Evolutionary conservation across 2,113 vertebrate species (phyloP).

Genomic region (Agapornis roseicollis): DNA sequence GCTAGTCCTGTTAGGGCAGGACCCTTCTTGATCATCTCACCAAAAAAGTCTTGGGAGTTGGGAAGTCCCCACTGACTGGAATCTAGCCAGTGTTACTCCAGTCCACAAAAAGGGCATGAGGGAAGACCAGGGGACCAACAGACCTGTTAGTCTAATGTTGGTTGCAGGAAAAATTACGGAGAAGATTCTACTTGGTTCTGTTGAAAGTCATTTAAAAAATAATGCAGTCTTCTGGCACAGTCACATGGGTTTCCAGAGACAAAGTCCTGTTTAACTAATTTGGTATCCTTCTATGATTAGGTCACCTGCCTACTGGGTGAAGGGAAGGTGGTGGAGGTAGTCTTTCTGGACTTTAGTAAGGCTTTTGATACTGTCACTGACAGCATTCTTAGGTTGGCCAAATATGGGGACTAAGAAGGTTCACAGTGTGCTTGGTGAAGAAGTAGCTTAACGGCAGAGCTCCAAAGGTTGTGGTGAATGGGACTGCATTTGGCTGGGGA

Average conservation of each 20-base stretch:
- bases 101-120: neutral
- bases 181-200: neutral
- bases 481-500: neutral
- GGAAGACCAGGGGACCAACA: neutral
- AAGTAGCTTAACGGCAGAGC: neutral
- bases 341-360: neutral
- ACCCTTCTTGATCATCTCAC: neutral
- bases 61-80: neutral
- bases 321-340: neutral
- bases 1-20: neutral
- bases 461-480: neutral
- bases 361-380: neutral
- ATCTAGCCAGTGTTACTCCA: neutral
- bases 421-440: neutral
- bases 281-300: neutral
- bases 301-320: neutral
- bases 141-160: neutral
- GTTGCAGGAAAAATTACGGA: neutral
- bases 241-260: neutral
- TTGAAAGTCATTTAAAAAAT: neutral
- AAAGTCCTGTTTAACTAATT: neutral
- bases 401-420: neutral
- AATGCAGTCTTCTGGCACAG: neutral
- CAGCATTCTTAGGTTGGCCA: neutral
- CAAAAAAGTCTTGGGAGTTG: neutral